Base-by-base conservation (phyloP, 23 tunicate genomes). In the Trididemnum miniatum region DNA sequence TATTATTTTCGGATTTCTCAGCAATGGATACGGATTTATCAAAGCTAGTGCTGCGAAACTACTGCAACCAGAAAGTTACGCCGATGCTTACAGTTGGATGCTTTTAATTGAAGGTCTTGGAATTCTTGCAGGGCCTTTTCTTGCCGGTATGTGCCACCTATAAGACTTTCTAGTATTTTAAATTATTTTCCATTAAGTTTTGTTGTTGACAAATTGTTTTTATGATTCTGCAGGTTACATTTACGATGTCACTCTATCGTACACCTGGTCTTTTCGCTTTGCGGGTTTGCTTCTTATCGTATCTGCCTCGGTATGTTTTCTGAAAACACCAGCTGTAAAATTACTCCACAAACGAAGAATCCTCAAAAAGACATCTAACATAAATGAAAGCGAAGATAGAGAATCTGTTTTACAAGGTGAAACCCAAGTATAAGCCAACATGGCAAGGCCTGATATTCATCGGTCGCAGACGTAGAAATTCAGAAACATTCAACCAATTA, bases 241-340 rank as follows among this genome's bases (percentile, higher is more conserved):
- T 26, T 80, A 62, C 64, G 84, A 80, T 4, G 84, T 35, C 22
- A 80, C 84, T 35, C 26, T 38, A n/a, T 80, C 84, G 26, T 80
- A 80, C 76, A 37, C 65, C 76, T 80, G 84, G 84, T 80, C 84
- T 4, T 80, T 80, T 65, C 75, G 84, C 1, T 80, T 80, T 65
- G 64, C 76, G 9, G 84, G 84, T 1, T 65, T 65, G 34, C 35
- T 80, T 24, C 37, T 80, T 1, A 65, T 80, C 38, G 25, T 65
- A 0, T 65, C 84, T 1, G 71, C 84, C 23, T 63, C 57, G 1
- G 36, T 80, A 1, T 80, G 75, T 35, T 80, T 35, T 31, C 62
- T 80, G n/a, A 65, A 80, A 39, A 50, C 26, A 1, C 51, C 51
- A 35, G 28, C 35, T 22, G 49, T 59, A 57, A 4, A 49, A 59